Evolutionary conservation across 2,888 invertebrate genomes (phyloP).

Genomic region (Diabrotica balteata): DNA sequence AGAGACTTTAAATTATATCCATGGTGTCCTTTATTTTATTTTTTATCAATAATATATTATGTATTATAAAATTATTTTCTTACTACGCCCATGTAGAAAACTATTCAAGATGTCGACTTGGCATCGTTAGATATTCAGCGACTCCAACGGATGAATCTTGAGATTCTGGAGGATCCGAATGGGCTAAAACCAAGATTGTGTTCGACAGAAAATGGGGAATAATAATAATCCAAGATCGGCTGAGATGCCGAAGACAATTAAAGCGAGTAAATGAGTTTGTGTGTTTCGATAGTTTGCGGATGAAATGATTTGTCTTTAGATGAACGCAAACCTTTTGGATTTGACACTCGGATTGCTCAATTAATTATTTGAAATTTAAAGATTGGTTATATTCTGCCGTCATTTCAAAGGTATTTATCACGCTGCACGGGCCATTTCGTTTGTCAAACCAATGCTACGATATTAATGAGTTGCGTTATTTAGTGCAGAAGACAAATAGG

Average conservation of each 20-base stretch:
- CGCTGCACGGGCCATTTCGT: too few relatives aligned
- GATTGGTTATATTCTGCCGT: too few relatives aligned
- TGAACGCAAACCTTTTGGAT: background rate
- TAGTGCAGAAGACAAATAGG: too few relatives aligned
- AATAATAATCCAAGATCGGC: background rate
- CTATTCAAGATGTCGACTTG: background rate
- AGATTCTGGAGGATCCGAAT: background rate
- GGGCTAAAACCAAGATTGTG: background rate
- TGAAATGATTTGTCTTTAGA: background rate
- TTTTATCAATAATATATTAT: too few relatives aligned
- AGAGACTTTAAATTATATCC: too few relatives aligned
- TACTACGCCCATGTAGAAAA: background rate
- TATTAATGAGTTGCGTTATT: too few relatives aligned
- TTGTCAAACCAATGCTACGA: too few relatives aligned
- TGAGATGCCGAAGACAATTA: background rate
- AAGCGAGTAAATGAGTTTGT: background rate
- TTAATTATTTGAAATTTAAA: background rate
- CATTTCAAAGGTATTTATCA: too few relatives aligned
- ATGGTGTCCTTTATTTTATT: too few relatives aligned
- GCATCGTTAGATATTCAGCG: background rate
- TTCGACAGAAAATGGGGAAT: constrained; percentile 1
- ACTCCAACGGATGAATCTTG: background rate
- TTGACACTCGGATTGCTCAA: background rate
- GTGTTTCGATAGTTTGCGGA: background rate
- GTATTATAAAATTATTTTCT: too few relatives aligned